Evolutionary conservation across 2,797 vertebrate species (phyloP).

Genomic region (Microctenopoma steveboyesi): DNA sequence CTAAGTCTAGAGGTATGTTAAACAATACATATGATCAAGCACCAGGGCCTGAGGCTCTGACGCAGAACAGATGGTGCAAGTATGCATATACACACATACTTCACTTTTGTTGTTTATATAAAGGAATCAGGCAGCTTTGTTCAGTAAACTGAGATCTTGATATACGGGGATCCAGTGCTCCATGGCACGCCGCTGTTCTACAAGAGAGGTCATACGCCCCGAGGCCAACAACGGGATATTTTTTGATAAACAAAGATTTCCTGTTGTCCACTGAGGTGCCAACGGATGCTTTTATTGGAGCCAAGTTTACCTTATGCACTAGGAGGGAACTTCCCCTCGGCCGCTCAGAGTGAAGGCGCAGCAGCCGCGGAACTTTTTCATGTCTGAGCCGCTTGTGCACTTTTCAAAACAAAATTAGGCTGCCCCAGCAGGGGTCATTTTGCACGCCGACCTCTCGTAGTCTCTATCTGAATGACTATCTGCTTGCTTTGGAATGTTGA

Average conservation of each 20-base stretch:
- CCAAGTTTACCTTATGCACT: slow-evolving; percentile 82
- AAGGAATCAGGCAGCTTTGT: slow-evolving; percentile 61
- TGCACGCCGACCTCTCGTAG: slow-evolving; percentile 30
- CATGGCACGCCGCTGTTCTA: slow-evolving; percentile 31
- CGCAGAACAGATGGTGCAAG: slow-evolving; percentile 43
- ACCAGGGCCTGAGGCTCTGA: slow-evolving; percentile 35
- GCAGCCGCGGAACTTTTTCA: slow-evolving; percentile 58
- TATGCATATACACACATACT: slow-evolving; percentile 45
- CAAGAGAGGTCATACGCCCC: slow-evolving; percentile 59
- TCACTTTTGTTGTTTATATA: slow-evolving; percentile 65
- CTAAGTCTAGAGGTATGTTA: slow-evolving; percentile 32
- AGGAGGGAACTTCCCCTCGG: slow-evolving; percentile 81
- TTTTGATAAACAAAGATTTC: slow-evolving; percentile 83
- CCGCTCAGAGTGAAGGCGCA: slow-evolving; percentile 38
- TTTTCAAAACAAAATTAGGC: slow-evolving; percentile 62
- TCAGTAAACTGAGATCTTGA: slow-evolving; percentile 50
- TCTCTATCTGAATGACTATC: not conserved
- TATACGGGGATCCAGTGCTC: slow-evolving; percentile 52
- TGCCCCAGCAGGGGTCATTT: slow-evolving; percentile 37
- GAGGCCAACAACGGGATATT: slow-evolving; percentile 79
- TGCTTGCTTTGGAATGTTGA: slow-evolving; percentile 16
- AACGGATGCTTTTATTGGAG: slow-evolving; percentile 87
- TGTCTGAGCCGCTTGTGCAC: slow-evolving; percentile 55
- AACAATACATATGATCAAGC: slow-evolving; percentile 63
- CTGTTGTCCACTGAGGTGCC: slow-evolving; percentile 87